Evolutionary conservation across 2,888 invertebrate genomes (phyloP), one percentile per base, ranked within the genome.

Genomic region (Fragum fragum): DNA sequence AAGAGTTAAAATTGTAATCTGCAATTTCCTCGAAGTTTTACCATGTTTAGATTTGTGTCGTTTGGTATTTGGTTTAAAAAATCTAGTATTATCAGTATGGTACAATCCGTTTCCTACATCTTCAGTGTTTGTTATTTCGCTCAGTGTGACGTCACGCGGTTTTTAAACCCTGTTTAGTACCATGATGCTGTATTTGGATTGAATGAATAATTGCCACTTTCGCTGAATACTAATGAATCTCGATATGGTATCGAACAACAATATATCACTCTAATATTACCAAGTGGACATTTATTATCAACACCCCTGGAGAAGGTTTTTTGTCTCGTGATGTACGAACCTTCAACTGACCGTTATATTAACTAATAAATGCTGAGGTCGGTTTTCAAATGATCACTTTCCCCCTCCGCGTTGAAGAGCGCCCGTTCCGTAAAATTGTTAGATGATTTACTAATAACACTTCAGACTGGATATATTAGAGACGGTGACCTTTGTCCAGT

Each of bases 371-470:
- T 73, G 42, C 23, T 61, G 74, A n/a, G 52, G 68, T 81, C 85
- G 57, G 68, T 39, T 83, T 81, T 77, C 81, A 73, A 83, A 83
- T 79, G 70, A 83, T 59, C 66, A 69, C 72, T 76, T 76, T 79
- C 73, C 9, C 42, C 28, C 42, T 26, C 42, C 14, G 28, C 32
- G 36, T 14, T 36, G 53, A 70, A 53, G 36, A 70, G 53, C 16
- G 29, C 53, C 70, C 14, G 66, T 6, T n/a, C 66, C 16, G 66
- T 39, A 66, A 71, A 53, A 76, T 71, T 42, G 71, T 61, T 71
- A 76, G 66, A 72, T 73, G 80, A 80, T 59, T 68, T 32, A 71
- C 55, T 79, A 73, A 78, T 76, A 69, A 73, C 52, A 73, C 78
- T 73, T 42, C 29, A 73, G 71, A 73, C 75, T 59, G 75, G 73